Evolutionary conservation across 2,797 vertebrate genomes (phyloP), one percentile per base, ranked within the genome.

Genomic region (Myoxocephalus aenaeus): DNA sequence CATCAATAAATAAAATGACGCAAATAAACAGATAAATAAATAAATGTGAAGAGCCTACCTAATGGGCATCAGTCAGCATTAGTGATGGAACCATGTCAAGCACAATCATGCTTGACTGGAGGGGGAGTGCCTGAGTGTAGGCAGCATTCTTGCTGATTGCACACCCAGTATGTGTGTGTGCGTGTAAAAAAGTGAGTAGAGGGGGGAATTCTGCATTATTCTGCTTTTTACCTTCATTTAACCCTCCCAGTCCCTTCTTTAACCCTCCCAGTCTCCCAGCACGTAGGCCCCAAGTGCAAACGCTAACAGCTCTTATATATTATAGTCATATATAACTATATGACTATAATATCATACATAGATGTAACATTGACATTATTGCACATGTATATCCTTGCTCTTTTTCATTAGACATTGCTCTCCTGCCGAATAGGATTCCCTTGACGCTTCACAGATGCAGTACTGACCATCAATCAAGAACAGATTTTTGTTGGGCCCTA

Each of bases 11-110:
- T 95, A 94, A 96, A 90, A 71, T 83, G 90, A 94, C 83, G 68
- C 90, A 94, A 95, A 95, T 95, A 95, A 95, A 95, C 91, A 93
- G 87, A 94, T 95, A 94, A 94, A 95, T 95, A 95, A 95, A 94
- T 95, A 94, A 94, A 92, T 90, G 85, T 75, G 86, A 88, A 86
- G 87, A 84, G 89, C 80, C 77, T 32, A 29, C 85, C 87, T 92
- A 95, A 95, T 86, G 92, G 94, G 86, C 92, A 93, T 94, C 91
- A 86, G 91, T 95, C 93, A 95, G 92, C 93, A 92, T 93, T 90
- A 92, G 92, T 88, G 93, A 94, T 92, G 89, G 94, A 93, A 90
- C 80, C 84, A 92, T 86, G 92, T 94, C 92, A 92, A 86, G 87
- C 82, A 67, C 82, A 77, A 93, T 92, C 89, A 93, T 75, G 93